phyloP scores from a whole-genome alignment of 2,888 invertebrate species.

The Rotaria macrura region DNA sequence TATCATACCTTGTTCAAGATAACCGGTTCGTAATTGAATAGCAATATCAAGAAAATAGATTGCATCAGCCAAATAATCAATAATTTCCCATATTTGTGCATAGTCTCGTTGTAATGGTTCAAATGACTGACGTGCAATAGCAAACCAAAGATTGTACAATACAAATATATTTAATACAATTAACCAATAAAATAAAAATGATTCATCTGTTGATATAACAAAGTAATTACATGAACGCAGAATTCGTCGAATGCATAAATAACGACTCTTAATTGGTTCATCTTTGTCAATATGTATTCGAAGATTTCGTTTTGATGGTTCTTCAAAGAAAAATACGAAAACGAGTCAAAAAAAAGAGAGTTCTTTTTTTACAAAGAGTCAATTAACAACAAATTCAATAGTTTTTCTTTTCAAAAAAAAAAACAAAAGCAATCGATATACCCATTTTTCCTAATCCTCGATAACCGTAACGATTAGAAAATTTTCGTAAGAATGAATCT shows the following conservation, averaged over 20 bases:
- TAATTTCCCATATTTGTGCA: conserved; percentile 32
- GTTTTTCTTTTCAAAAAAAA: neutral
- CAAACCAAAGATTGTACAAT: conserved; percentile 85
- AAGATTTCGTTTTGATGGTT: neutral
- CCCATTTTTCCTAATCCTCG: neutral
- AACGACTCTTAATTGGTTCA: conserved; percentile 5
- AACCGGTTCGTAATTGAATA: conserved; percentile 83
- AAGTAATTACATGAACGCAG: conserved; percentile 28
- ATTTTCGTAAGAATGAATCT: neutral
- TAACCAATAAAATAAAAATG: conserved; percentile 89
- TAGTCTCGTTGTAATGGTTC: conserved; percentile 66
- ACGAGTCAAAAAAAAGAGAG: neutral
- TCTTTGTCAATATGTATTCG: conserved; percentile 1
- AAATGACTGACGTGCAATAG: conserved; percentile 84
- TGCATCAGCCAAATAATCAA: conserved; percentile 57
- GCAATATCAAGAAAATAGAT: conserved; percentile 76
- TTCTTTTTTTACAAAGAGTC: neutral
- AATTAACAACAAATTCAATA: neutral
- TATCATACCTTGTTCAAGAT: conserved; percentile 69
- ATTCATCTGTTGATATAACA: conserved; percentile 86
- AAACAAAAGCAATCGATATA: neutral
- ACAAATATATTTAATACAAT: conserved; percentile 76
- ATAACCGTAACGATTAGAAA: neutral
- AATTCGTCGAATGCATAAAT: conserved; percentile 14
- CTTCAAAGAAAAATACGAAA: neutral